These are phyloP conservation scores for Drosophila picticornis DNA, from an alignment of 2,888 invertebrate genomes.

Conservation along the genomic window DNA sequence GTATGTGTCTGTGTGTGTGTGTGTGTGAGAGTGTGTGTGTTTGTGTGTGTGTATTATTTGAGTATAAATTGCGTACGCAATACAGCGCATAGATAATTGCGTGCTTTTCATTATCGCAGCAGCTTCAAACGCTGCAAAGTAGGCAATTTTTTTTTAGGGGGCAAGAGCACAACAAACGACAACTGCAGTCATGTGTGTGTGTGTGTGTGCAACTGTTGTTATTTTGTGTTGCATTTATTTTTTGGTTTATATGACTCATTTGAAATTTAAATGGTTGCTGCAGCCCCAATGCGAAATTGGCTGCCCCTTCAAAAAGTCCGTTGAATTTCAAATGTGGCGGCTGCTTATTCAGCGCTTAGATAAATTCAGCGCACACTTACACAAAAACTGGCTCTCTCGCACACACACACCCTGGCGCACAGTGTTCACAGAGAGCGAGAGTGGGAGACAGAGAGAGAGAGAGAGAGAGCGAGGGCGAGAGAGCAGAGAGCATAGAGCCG, in stretches of 20 bases:
- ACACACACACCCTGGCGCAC: slow-evolving; percentile 22
- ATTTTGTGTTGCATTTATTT: neutral
- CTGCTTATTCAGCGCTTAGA: slow-evolving; percentile 58
- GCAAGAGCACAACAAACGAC: slow-evolving; percentile 21
- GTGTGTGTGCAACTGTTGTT: slow-evolving; percentile 15
- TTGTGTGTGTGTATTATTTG: slow-evolving; percentile 37
- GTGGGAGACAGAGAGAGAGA: neutral
- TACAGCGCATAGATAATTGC: slow-evolving; percentile 66
- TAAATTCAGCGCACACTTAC: slow-evolving; percentile 57
- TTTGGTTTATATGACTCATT: slow-evolving; percentile 15
- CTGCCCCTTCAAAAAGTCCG: slow-evolving; percentile 43
- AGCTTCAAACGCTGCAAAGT: slow-evolving; percentile 66
- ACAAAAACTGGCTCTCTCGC: slow-evolving; percentile 25
- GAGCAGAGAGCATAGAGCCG: slow-evolving; percentile 21
- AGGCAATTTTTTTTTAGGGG: slow-evolving; percentile 56
- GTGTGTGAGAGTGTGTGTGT: slow-evolving; percentile 13
- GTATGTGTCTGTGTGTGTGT: neutral
- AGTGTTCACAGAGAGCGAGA: slow-evolving; percentile 16
- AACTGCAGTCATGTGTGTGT: neutral
- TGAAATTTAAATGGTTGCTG: slow-evolving; percentile 49
- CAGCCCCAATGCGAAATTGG: slow-evolving; percentile 52
- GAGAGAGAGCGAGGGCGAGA: slow-evolving; percentile 2
- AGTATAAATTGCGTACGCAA: slow-evolving; percentile 58
- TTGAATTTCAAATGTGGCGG: slow-evolving; percentile 64
- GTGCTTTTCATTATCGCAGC: slow-evolving; percentile 61